A percentile compares a stretch with the other conserved stretches of the same genome.
Conservation (phyloP, 2,888 invertebrate genomes). For the Melangyna quadrimaculata region DNA sequence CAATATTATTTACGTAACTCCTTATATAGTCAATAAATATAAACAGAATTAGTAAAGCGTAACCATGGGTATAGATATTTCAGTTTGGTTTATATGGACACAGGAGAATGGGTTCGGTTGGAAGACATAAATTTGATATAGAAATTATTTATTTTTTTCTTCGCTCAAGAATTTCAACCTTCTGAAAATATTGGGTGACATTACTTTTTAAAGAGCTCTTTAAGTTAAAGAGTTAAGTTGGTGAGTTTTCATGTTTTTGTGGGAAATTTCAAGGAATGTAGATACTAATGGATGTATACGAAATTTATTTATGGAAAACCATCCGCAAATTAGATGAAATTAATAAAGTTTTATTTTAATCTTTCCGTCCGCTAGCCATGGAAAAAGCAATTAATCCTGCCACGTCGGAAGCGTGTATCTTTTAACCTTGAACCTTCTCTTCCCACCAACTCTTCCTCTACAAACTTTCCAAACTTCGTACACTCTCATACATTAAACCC, state of each 20-base stretch:
- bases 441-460: no score
- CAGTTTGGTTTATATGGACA: not conserved
- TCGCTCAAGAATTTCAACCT: not conserved
- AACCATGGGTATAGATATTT: not conserved
- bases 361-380: no score
- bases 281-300: no score
- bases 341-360: not conserved
- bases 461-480: no score
- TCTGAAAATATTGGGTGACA: not conserved
- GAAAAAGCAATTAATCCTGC: no score
- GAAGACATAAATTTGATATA: not conserved
- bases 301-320: no score
- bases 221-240: not conserved
- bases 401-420: no score
- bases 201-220: not conserved
- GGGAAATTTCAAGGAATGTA: not conserved
- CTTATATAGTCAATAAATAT: constrained; percentile 52
- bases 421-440: no score
- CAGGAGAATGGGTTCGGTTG: not conserved
- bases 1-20: constrained; percentile 47
- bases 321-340: no score
- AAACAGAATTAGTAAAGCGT: constrained; percentile 46
- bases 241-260: not conserved
- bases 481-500: no score
- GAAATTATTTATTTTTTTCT: not conserved